These are phyloP conservation scores for crab-eating macaque (Macaca fascicularis) DNA, from an alignment of 2,113 vertebrate species.

Conservation along the genomic window DNA sequence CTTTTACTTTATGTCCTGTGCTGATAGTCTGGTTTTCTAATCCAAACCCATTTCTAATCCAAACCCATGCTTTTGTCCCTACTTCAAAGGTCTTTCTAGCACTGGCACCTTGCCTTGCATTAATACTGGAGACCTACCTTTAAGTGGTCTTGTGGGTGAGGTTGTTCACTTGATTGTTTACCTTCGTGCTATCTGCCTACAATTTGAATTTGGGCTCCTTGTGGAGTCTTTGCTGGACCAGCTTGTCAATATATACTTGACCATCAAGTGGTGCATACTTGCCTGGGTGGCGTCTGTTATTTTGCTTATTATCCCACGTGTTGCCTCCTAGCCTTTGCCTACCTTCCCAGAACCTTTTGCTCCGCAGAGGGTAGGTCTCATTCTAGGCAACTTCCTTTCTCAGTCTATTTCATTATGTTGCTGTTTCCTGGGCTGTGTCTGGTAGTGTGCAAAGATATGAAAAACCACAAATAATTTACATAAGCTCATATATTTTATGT, in stretches of 20 bases:
- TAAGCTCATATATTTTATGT: not conserved
- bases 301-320: not conserved
- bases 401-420: not conserved
- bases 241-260: not conserved
- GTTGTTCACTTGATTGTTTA: not conserved
- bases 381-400: not conserved
- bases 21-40: not conserved
- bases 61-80: not conserved
- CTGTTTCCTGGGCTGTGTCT: not conserved
- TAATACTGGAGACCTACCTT: not conserved
- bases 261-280: not conserved
- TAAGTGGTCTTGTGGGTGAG: not conserved
- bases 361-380: not conserved
- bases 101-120: not conserved
- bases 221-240: not conserved
- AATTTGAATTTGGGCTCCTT: not conserved
- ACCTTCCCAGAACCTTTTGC: not conserved
- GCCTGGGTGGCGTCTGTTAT: not conserved
- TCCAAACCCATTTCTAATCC: not conserved
- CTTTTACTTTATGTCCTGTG: not conserved
- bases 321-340: not conserved
- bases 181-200: not conserved
- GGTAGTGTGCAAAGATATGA: not conserved
- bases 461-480: not conserved
- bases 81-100: not conserved